Base-by-base conservation (phyloP, 2,888 invertebrate species). In the Diarsia mendica region DNA sequence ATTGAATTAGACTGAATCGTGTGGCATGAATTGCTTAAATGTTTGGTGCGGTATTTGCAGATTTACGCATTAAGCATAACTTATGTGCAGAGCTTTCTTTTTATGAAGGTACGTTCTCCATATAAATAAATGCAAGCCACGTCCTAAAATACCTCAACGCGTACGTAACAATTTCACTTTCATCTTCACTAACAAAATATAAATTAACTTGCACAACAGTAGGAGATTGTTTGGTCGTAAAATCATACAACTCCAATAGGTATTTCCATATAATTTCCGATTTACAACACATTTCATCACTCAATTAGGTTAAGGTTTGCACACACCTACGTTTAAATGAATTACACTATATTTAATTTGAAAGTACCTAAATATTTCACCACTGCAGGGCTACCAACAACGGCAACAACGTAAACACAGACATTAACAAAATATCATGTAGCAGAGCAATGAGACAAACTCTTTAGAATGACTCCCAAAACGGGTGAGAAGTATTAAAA, bases 81-180 rank as follows among this genome's bases (percentile, higher is more conserved):
- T 72, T 67, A 79, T 70, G 60, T 75, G 63, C 23, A 85, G 73
- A 87, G 87, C 88, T 91, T 90, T 91, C 90, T 86, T 90, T 89
- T 90, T 86, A 85, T 86, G 82, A 82, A 84, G 73, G 77, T 87
- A 88, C 81, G 88, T 87, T 89, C 88, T 88, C 85, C 82, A 88
- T 84, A 84, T 83, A 84, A 86, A 89, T 89, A 82, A 88, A 93
- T 92, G 89, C 92, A 88, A 77, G 86, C 79, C 92, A 89, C 92
- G 93, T 91, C 84, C 88, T 81, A 79, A 82, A 83, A 88, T 87
- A 88, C 89, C 67, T 74, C 67, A 78, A 84, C 77, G 73, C 75
- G 78, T 83, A 88, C 86, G 89, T 89, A 90, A 90, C 86, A 88
- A 91, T 90, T 90, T 89, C 88, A 91, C 92, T 93, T 93, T 93